Percentiles rank a stretch among this genome's conserved stretches.
These are phyloP conservation scores for Rhizoglyphus robini DNA, from an alignment of 1,140 invertebrate species.

Conservation along the genomic window DNA sequence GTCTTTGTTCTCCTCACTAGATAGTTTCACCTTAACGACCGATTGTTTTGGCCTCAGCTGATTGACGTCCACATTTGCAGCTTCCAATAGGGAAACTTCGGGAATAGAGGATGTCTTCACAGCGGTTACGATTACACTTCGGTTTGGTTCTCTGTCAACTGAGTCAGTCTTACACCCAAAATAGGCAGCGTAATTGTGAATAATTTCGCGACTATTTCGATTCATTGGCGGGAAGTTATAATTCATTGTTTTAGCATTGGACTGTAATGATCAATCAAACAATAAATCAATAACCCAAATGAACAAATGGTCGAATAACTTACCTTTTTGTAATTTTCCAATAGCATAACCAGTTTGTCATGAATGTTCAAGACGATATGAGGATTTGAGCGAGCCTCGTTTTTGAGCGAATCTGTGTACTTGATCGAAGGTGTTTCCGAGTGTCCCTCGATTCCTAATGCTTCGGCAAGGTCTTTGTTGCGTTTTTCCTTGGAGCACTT, in stretches of 20 bases:
- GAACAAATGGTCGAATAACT: conserved; percentile 35
- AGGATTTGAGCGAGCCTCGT: conserved; percentile 65
- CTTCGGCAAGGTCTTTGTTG: conserved; percentile 69
- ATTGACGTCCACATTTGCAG: neutral
- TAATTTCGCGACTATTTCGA: conserved; percentile 67
- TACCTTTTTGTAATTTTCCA: conserved; percentile 63
- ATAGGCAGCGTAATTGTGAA: conserved; percentile 84
- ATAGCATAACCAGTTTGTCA: conserved; percentile 65
- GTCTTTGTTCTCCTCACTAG: conserved; percentile 9
- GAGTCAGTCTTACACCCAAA: conserved; percentile 85
- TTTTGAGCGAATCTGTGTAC: conserved; percentile 74
- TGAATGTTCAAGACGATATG: conserved; percentile 67
- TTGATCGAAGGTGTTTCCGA: conserved; percentile 46
- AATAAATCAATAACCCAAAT: conserved; percentile 22
- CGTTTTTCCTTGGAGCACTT: conserved; percentile 73
- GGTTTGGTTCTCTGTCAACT: conserved; percentile 84
- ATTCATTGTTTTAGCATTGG: conserved; percentile 66
- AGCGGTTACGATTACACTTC: conserved; percentile 57
- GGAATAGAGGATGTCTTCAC: neutral
- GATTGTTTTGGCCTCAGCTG: neutral
- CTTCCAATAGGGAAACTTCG: neutral
- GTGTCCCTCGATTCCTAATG: conserved; percentile 75
- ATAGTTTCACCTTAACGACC: neutral
- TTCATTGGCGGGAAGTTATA: conserved; percentile 87
- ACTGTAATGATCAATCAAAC: conserved; percentile 36